Evolutionary conservation across 2,888 invertebrate species (phyloP), one percentile per base, ranked within the genome.

Genomic region (Cynaeus angustus): DNA sequence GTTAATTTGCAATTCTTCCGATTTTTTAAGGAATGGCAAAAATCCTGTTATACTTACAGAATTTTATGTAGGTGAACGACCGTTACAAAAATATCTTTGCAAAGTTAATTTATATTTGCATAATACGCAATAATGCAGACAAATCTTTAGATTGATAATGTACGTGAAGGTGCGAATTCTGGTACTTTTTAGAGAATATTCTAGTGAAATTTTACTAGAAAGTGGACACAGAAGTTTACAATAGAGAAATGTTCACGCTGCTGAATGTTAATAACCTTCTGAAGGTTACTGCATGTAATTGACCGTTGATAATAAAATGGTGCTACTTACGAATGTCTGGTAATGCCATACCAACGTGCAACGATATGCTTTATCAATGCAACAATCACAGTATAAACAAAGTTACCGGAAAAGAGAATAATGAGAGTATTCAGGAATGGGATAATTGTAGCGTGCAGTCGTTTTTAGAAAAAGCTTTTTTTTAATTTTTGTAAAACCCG

Each of bases 221-320:
- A 66, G 66, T 56, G 14, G 45, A 9, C 41, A 41, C n/a, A 38
- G 12, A 45, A 66, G 43, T 66, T 43, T 13, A 38, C 45, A 59
- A 46, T 66, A 38, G 64, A 48, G 59, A 66, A 70, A 61, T 70
- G 61, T 62, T 61, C n/a, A 5, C 50, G 37, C 10, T 56, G 21
- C 50, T 61, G 64, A 68, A 58, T 68, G 70, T 64, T 70, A 70
- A 66, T 70, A 67, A 70, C 70, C 70, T 70, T 64, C 45, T 45
- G 65, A 61, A 70, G 70, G 70, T 70, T 67, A 67, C 46, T 70
- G 45, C 48, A 41, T 50, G 66, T 66, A 66, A 70, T 66, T 66
- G 70, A 70, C 66, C 66, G 70, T 58, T 41, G 9, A 28, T 46
- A 56, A 56, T 52, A 43, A 43, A 64, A 48, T 52, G 41, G n/a